A percentile compares a stretch with the other conserved stretches of the same genome.
Conservation (phyloP, 2,888 invertebrate genomes). For the Aphidoletes aphidimyza region DNA sequence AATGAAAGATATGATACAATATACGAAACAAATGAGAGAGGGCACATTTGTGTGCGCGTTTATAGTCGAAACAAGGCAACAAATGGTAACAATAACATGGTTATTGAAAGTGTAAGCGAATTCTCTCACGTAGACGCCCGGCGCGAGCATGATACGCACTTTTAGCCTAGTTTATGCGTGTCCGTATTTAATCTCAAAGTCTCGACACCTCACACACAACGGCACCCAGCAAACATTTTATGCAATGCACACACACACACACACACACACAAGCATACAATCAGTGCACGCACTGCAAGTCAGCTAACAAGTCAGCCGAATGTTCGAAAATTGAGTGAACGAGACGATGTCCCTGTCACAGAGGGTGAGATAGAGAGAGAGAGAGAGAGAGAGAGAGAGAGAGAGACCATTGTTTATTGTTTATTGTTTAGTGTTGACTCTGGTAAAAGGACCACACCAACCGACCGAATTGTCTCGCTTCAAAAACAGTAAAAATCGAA, state of each 20-base stretch:
- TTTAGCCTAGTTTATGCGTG: slow-evolving; percentile 43
- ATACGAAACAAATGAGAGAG: too few species aligned
- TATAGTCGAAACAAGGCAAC: neutral
- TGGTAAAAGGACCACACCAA: slow-evolving; percentile 44
- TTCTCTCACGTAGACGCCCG: slow-evolving; percentile 37
- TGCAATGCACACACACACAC: neutral
- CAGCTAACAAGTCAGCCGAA: too few species aligned
- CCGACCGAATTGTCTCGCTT: neutral
- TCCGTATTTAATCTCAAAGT: neutral
- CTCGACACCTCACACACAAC: neutral
- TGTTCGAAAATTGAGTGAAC: too few species aligned
- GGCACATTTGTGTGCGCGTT: neutral
- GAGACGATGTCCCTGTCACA: too few species aligned
- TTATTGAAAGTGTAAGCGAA: slow-evolving; percentile 32
- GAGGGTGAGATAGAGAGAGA: neutral
- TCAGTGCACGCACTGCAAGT: neutral
- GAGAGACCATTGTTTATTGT: neutral
- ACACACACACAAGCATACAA: neutral
- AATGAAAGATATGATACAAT: neutral
- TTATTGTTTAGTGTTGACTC: neutral
- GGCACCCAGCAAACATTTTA: too few species aligned
- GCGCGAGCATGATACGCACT: slow-evolving; percentile 50
- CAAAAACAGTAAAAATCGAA: slow-evolving; percentile 43
- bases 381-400: neutral
- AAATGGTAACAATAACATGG: slow-evolving; percentile 19